Evolutionary conservation across 2,888 invertebrate species (phyloP), one percentile per base, ranked within the genome.

Genomic region (Petrolisthes manimaculis): DNA sequence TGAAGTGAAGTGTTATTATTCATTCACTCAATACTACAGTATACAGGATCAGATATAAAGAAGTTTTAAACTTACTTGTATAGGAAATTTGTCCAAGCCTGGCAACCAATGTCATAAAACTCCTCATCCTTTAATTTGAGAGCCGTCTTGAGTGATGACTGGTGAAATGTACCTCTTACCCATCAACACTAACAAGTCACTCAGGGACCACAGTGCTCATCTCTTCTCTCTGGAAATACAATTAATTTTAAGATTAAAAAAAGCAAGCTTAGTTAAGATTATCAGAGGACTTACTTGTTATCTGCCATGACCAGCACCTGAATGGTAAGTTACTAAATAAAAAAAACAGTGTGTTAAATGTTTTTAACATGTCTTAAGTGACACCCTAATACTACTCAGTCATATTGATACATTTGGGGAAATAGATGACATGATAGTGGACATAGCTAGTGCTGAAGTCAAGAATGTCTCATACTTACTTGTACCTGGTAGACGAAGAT

Each of bases 101-200:
- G 56, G 61, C 86, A 89, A 14, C 82, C 85, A 37, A 88, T 83
- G 77, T 86, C 84, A 86, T 78, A 84, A 75, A 90, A 83, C 37
- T 86, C 86, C 21, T 86, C 84, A 81, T 86, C 81, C 61, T 78
- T 83, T 12, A 88, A 67, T 77, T 90, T 89, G 67, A 89, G 90
- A 12, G 91, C 83, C 61, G 89, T 86, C 83, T 91, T 91, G n/a
- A 91, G 69, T 21, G 91, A 89, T 14, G 91, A 91, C 88, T 4
- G 88, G 74, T 61, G 89, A 89, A n/a, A 91, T 78, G n/a, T 88
- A 84, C 12, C 84, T 61, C 53, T 81, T 88, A 8, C 91, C 91
- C 88, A 91, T 88, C 54, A 91, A 83, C 24, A 78, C 74, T 37
- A 91, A 69, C 37, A 91, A 78, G 55, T 89, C 89, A 84, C 88